Percentiles rank a stretch among this genome's conserved stretches.
These are phyloP conservation scores for Xiphophorus maculatus DNA, from an alignment of 2,113 vertebrate genomes.

Conservation along the genomic window DNA sequence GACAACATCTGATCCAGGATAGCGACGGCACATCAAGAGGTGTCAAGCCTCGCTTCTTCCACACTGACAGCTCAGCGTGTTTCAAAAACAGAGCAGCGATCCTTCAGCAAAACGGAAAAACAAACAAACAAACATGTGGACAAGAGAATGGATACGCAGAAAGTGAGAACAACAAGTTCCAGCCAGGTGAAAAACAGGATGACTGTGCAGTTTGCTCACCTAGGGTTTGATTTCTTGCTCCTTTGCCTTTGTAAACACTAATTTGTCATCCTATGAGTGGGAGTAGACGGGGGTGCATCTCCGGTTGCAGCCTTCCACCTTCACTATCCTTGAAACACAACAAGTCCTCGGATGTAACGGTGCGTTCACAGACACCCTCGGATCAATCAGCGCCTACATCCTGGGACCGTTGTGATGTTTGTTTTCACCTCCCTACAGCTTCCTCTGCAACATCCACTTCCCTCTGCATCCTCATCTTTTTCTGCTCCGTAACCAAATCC, in stretches of 20 bases:
- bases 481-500: slow-evolving; percentile 47
- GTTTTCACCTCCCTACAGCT: slow-evolving; percentile 48
- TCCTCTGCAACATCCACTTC: slow-evolving; percentile 47
- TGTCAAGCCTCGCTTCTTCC: slow-evolving; percentile 24
- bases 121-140: slow-evolving; percentile 16
- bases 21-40: slow-evolving; percentile 51
- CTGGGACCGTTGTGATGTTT: slow-evolving; percentile 45
- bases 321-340: slow-evolving; percentile 69
- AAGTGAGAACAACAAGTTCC: slow-evolving; percentile 27
- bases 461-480: slow-evolving; percentile 56
- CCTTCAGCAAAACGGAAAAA: neutral
- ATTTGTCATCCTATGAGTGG: slow-evolving; percentile 57
- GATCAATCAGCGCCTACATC: slow-evolving; percentile 58
- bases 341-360: slow-evolving; percentile 47
- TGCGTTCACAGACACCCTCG: slow-evolving; percentile 30
- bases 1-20: slow-evolving; percentile 77
- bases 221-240: slow-evolving; percentile 44
- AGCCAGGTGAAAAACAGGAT: slow-evolving; percentile 33
- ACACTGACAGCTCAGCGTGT: slow-evolving; percentile 5
- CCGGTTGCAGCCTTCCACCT: slow-evolving; percentile 62
- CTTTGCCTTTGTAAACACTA: slow-evolving; percentile 60
- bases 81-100: neutral
- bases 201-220: slow-evolving; percentile 71
- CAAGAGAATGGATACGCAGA: neutral
- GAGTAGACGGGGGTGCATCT: slow-evolving; percentile 42